Evolutionary conservation across 53 echinoderm and acorn worm species (phyloP).

Genomic region (Arbacia lixula): DNA sequence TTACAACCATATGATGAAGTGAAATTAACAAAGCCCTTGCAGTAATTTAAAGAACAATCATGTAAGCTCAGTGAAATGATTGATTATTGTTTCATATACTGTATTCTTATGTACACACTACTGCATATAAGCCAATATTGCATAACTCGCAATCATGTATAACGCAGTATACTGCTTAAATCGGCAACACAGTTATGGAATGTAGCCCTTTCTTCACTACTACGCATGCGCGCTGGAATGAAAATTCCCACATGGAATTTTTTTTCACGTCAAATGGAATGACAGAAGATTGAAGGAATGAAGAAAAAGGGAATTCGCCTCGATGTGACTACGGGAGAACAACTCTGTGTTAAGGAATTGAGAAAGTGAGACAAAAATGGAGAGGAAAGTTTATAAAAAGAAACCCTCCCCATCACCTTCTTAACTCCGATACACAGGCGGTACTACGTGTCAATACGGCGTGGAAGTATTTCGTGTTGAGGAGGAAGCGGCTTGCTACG

Average conservation of each 20-base stretch:
- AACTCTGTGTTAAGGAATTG: neutral
- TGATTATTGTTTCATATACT: no score
- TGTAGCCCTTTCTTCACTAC: slow-evolving; percentile 41
- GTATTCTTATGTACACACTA: no score
- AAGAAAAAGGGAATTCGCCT: slow-evolving; percentile 45
- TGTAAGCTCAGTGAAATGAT: no score
- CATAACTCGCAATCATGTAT: no score
- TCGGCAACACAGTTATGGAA: slow-evolving; percentile 24
- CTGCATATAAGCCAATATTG: no score
- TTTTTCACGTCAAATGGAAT: slow-evolving; percentile 54
- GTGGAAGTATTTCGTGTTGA: slow-evolving; percentile 18
- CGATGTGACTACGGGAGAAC: neutral
- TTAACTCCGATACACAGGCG: slow-evolving; percentile 24
- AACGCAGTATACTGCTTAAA: no score
- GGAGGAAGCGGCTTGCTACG: slow-evolving; percentile 31
- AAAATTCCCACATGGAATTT: slow-evolving; percentile 43
- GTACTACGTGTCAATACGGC: slow-evolving; percentile 13
- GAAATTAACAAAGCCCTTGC: no score
- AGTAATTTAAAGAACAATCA: no score
- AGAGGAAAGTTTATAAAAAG: neutral
- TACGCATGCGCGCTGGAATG: slow-evolving; percentile 62
- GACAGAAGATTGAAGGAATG: slow-evolving; percentile 52
- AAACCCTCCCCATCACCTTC: slow-evolving; percentile 12
- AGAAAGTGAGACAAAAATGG: neutral
- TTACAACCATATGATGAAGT: no score